Evolutionary conservation across 1,140 invertebrate genomes (phyloP).

Genomic region (Lepidotrigona ventralis): DNA sequence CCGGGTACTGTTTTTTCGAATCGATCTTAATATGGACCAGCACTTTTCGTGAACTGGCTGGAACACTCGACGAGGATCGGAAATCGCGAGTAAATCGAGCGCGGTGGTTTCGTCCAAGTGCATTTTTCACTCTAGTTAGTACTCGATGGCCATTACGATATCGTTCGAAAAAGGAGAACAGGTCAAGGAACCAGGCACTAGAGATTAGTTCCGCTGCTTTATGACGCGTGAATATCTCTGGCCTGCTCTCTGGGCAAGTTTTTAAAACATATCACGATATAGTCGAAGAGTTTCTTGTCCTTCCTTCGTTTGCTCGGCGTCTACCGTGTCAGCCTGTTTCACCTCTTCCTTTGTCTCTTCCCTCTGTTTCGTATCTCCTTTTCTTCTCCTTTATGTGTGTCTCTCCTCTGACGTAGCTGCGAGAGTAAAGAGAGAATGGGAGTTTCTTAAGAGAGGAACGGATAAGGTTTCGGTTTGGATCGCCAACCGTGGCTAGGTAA

Average conservation of each 20-base stretch:
- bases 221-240: conserved; percentile 73
- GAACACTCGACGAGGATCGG: conserved; percentile 1
- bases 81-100: conserved; percentile 54
- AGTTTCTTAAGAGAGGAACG: conserved; percentile 65
- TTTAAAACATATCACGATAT: conserved; percentile 56
- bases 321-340: neutral
- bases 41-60: conserved; percentile 2
- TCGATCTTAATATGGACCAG: neutral
- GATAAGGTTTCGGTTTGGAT: conserved; percentile 71
- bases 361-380: neutral
- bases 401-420: conserved; percentile 4
- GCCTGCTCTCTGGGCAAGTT: conserved; percentile 42
- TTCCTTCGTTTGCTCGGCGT: conserved; percentile 13
- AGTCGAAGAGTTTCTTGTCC: conserved; percentile 34
- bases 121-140: conserved; percentile 55
- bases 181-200: conserved; percentile 21
- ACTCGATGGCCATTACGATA: conserved; percentile 64
- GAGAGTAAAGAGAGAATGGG: conserved; percentile 41
- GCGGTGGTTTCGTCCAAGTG: conserved; percentile 36
- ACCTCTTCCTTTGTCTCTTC: neutral
- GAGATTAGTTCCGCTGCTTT: conserved; percentile 66
- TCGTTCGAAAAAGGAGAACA: conserved; percentile 14
- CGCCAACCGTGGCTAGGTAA: conserved; percentile 66
- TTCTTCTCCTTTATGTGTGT: neutral
- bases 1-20: neutral